Evolutionary conservation across 2,888 invertebrate species (phyloP), one percentile per base, ranked within the genome.

Genomic region (Augiades crinisus): DNA sequence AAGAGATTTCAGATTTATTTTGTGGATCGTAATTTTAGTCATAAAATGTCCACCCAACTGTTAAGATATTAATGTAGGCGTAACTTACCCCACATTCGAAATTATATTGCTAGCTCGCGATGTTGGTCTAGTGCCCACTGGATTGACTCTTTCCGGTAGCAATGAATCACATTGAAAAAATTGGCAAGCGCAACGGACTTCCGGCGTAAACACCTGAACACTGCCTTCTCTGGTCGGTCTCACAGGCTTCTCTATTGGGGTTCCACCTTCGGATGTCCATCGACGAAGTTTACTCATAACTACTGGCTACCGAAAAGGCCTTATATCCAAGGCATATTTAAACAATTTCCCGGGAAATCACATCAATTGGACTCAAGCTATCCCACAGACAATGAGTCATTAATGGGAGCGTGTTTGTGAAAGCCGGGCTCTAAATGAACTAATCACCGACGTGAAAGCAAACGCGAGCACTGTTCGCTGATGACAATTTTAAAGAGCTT

Each of bases 131-230:
- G 92, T 92, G 77, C 91, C 93, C 64, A 92, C 88, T 58, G 93
- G 93, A 76, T 94, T 94, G 51, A 92, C 88, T 72, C 94, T 91
- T 77, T 95, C 95, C 56, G 95, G 95, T 66, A 96, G 87, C 65
- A 95, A 81, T 55, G 94, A 94, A 79, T 95, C 94, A 77, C 94
- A 93, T 89, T 95, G 94, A 83, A 93, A 96, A 85, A 93, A 96
- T 87, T 96, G 96, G 87, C 96, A 96, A 62, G 91, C 96, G 82
- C 96, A 96, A 64, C 96, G 93, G 57, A 96, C 95, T 77, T 96
- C 96, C 70, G 95, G 91, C 55, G 95, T 92, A 64, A 91, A 92
- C 64, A 93, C 92, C 66, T 94, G 92, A 60, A 93, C 93, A 74
- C 94, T 93, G 72, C 94, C 92, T 74, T 92, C 92, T 68, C 94